Evolutionary conservation across 2,888 invertebrate genomes (phyloP), one percentile per base, ranked within the genome.

Genomic region (Muschampia plurimacula): DNA sequence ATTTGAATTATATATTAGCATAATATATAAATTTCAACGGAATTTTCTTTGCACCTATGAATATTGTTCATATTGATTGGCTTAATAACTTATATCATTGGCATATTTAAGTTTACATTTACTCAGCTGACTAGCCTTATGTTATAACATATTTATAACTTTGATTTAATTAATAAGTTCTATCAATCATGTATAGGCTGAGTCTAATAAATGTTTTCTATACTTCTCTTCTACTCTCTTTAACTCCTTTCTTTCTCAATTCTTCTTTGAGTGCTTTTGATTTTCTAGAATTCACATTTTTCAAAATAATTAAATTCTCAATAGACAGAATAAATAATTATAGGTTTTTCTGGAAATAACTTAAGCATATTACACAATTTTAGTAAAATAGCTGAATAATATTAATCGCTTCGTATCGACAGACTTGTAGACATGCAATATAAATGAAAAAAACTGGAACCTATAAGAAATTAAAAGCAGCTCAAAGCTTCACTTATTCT

Each of bases 211-310:
- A 15, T 70, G 69, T 79, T 75, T 72, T 73, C 76, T 76, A 73
- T 79, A 36, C 36, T 73, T 77, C 75, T 82, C 41, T 82, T 80
- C 85, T 81, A 83, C 82, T 81, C 82, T 87, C 84, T 89, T 84
- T 89, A 85, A 84, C 55, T 55, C 22, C 22, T 89, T 86, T 86
- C 81, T 74, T 70, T 77, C 76, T 71, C 84, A 52, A 36, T 32
- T 89, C 86, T 86, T 82, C 76, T 69, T 73, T 84, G 85, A 84
- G 85, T 88, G 86, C 76, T 78, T 83, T 80, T 81, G 82, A 82
- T 83, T 83, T 74, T 46, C 67, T 13, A 44, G n/a, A 62, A 15
- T 49, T 22, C 4, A 13, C 55, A 55, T 55, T 52, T 52, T 52
- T 52, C 15, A 15, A 15, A 15, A 15, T 52, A 15, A 15, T 49